Base-by-base conservation (phyloP, 2,797 vertebrate species). In the Pempheris klunzingeri region DNA sequence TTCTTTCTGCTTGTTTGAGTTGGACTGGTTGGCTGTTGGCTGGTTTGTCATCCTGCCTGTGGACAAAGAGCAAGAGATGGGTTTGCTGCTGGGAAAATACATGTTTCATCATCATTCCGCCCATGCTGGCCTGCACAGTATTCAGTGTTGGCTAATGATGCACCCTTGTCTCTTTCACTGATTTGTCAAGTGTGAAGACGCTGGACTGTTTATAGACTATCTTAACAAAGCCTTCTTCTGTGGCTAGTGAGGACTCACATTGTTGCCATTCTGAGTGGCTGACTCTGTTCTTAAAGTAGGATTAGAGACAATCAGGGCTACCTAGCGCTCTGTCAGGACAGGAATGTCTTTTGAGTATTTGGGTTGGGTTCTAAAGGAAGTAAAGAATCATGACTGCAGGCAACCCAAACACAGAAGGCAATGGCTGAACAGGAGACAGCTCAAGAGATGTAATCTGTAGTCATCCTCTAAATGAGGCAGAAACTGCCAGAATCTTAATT, bases 1-100 rank as follows among this genome's bases (percentile, higher is more conserved):
- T 9, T 85, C 86, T 69, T 88, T 88, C 77, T 85, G 84, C 69
- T 86, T 90, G 58, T 83, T 88, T 58, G 86, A 57, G 77, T 89
- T 92, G 85, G 91, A 88, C 88, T 92, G 92, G 82, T 93, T 94
- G 59, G 81, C 78, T 80, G 88, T 77, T 5, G 91, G 43, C 82
- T 93, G 92, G 88, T 94, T 95, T 24, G 91, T 95, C 95, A 95
- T 96, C 90, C 93, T 95, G 89, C 81, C 94, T 94, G 81, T 36
- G 38, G 74, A 77, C 14, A 79, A 30, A 62, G 61, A 43, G 46
- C 52, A 26, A 64, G 46, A 71, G 44, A 68, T 12, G 15, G 32
- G 13, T 77, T 66, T 64, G 52, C 8, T 7, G 24, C 14, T 39
- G 32, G 50, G 1, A 57, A 13, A 71, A 22, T 11, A 49, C 59